Base-by-base conservation (phyloP, 1,140 invertebrate genomes). In the Cephus cinctus region DNA sequence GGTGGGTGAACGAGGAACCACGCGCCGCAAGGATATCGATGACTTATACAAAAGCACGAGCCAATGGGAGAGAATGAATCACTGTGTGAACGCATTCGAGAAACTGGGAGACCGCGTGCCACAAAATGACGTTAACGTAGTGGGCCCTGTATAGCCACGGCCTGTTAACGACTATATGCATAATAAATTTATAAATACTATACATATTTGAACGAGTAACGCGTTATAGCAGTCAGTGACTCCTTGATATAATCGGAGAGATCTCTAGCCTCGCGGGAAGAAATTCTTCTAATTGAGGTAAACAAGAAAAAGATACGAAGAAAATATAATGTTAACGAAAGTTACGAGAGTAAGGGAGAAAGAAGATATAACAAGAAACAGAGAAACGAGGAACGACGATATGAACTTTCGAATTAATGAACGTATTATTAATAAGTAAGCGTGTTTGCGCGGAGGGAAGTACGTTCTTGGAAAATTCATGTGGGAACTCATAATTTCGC, bases 101-200 rank as follows among this genome's bases (percentile, higher is more conserved):
- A 5, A 52, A 21, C 56, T 30, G 67, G 63, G 65, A 64, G 67
- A 74, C 73, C 71, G 74, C 74, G 71, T 65, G 73, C 69, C 74
- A 75, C 70, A 54, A 65, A 72, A 60, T 69, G 64, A 73, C 60
- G 67, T 54, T 67, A 73, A 61, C 47, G 53, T 75, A 73, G 68
- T 57, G 71, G 71, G 69, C 64, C 71, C 63, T 74, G 73, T 70
- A 75, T 72, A 76, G 74, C 71, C 74, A 76, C 74, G 74, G 71
- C 74, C 74, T 76, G 69, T 69, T 56, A 56, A 63, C 62, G 61
- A 36, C 34, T 36, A 36, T 36, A 36, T 36, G 19, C 14, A 36
- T n/a, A 36, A 36, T 36, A 36, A 15, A 36, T 36, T 12, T 9
- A 12, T 36, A 59, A 61, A 54, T 60, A 59, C 46, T 51, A 57